phyloP scores from a whole-genome alignment of 1,140 invertebrate genomes.

The Carcinoscorpius rotundicauda region DNA sequence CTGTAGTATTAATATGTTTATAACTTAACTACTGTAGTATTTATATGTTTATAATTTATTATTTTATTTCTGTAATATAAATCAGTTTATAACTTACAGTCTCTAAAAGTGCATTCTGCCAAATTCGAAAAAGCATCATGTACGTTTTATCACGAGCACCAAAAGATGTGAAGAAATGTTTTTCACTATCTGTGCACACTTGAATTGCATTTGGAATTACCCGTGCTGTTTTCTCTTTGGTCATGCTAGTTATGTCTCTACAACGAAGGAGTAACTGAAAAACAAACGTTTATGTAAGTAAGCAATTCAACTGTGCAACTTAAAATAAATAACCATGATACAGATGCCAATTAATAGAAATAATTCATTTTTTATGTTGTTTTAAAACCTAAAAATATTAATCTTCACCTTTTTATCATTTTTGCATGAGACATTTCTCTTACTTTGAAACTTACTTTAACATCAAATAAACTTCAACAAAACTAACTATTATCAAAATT shows the following conservation, averaged over 20 bases:
- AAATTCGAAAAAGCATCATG: slow-evolving; percentile 85
- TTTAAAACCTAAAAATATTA: no score
- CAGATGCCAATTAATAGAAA: no score
- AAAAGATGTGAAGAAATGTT: slow-evolving; percentile 88
- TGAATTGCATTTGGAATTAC: slow-evolving; percentile 93
- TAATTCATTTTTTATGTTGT: no score
- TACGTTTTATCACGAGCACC: slow-evolving; percentile 82
- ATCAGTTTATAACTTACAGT: slow-evolving; percentile 44
- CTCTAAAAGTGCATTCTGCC: slow-evolving; percentile 88
- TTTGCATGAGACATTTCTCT: no score
- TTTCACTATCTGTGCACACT: slow-evolving; percentile 66
- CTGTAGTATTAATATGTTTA: no score
- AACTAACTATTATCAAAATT: no score
- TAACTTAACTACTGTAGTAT: no score
- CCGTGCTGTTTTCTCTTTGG: slow-evolving; percentile 75
- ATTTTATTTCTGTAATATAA: neutral
- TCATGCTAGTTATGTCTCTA: slow-evolving; percentile 71
- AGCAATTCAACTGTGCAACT: neutral
- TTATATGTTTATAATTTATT: slow-evolving; percentile 4
- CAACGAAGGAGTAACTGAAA: slow-evolving; percentile 43
- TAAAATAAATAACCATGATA: slow-evolving; percentile 3
- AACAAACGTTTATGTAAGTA: neutral
- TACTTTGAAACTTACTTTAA: no score
- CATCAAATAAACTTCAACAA: no score
- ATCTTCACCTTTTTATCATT: no score